Evolutionary conservation across 2,888 invertebrate species (phyloP).

Genomic region (Yponomeuta cagnagella): DNA sequence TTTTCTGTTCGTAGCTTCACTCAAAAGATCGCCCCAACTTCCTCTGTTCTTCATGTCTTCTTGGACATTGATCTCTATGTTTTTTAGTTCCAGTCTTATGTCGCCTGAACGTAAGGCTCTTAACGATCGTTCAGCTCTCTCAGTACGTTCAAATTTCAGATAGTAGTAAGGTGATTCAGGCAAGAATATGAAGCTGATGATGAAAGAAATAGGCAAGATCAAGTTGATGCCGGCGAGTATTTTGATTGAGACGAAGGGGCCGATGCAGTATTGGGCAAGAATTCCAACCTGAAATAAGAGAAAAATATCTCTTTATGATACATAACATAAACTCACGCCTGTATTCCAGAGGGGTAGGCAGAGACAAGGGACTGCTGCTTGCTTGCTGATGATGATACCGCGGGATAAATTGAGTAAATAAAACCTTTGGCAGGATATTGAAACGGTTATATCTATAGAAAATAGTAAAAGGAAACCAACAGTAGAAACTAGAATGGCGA

Average conservation of each 20-base stretch:
- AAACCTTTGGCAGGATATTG: background rate
- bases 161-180: slow-evolving; percentile 82
- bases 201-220: slow-evolving; percentile 72
- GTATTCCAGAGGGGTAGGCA: too few species aligned
- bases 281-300: slow-evolving; percentile 71
- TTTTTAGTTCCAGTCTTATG: slow-evolving; percentile 71
- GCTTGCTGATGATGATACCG: background rate
- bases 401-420: too few species aligned
- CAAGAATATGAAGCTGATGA: slow-evolving; percentile 74
- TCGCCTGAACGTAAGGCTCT: slow-evolving; percentile 75
- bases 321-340: too few species aligned
- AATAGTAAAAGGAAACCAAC: background rate
- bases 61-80: slow-evolving; percentile 69
- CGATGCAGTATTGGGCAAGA: slow-evolving; percentile 77
- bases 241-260: slow-evolving; percentile 73
- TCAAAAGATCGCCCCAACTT: slow-evolving; percentile 69
- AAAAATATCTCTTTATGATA: slow-evolving; percentile 16
- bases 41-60: slow-evolving; percentile 72
- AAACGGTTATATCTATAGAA: background rate
- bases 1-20: slow-evolving; percentile 74
- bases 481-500: background rate
- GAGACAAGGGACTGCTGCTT: too few species aligned
- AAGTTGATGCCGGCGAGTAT: slow-evolving; percentile 73
- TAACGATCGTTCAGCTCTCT: slow-evolving; percentile 75
- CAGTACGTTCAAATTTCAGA: slow-evolving; percentile 67